Evolutionary conservation across 2,888 invertebrate genomes (phyloP), one percentile per base, ranked within the genome.

Genomic region (Sympetrum striolatum): DNA sequence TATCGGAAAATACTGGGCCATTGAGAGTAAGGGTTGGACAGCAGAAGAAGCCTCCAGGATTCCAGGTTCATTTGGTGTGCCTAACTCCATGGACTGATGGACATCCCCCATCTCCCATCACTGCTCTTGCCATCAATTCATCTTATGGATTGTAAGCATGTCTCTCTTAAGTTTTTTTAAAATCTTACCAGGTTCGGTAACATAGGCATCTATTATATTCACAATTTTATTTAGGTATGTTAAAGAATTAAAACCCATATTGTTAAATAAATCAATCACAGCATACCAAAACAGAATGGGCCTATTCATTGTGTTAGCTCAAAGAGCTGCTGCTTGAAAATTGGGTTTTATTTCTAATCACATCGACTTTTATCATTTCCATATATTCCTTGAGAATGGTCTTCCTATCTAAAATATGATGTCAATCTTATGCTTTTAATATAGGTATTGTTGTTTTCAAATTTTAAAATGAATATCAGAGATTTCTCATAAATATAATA

Each of bases 11-110:
- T 31, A 31, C 25, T 93, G 91, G 94, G 91, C 94, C 95, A 91
- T 94, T 97, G 91, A 96, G 95, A 94, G 97, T 98, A 90, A 96
- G 96, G 93, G 94, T 95, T 90, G 98, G 98, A 64, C 94, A 95
- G 91, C 96, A 97, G 93, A 97, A 98, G 93, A 97, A 98, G 94
- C 96, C 97, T 79, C 95, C 99, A n/a, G 99, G 99, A 92, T 99
- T 98, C 96, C 99, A 99, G 95, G 98, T 98, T 90, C 97, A 98
- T 93, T 95, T 99, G 92, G 98, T 99, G 92, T 99, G 99, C 94
- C 95, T 99, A 93, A 98, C 99, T 93, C 97, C 96, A 90, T 97
- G 97, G 95, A 95, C 95, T 91, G 96, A 96, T 93, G 96, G 96
- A 81, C 96, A 96, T 94, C 96, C 97, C 93, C 96, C 98, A 92